Evolutionary conservation across 92 coral and sea anemone species (phyloP).

Genomic region (Galaxea fascicularis): DNA sequence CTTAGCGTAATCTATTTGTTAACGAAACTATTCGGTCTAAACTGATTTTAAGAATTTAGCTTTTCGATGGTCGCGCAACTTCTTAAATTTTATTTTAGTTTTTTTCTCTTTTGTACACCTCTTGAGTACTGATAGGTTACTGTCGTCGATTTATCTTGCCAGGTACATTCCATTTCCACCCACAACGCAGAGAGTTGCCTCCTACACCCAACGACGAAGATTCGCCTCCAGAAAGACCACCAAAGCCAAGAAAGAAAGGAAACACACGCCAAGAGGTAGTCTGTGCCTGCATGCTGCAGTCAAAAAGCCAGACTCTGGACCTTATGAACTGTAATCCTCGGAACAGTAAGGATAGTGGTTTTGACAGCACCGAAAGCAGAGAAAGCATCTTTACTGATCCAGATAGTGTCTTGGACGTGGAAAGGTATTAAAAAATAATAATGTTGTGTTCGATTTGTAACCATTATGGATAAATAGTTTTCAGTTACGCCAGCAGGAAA

Average conservation of each 20-base stretch:
- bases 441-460: no score
- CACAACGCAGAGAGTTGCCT: not conserved
- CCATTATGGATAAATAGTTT: no score
- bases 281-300: not conserved
- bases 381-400: not conserved
- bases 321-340: not conserved
- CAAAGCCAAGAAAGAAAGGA: constrained; percentile 5
- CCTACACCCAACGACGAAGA: not conserved
- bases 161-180: not conserved
- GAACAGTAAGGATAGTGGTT: constrained; percentile 12
- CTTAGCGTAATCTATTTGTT: no score
- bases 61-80: not conserved
- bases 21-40: no score
- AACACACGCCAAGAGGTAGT: not conserved
- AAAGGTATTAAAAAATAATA: no score
- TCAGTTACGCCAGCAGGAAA: no score
- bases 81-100: no score
- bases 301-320: not conserved
- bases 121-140: not conserved
- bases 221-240: constrained; percentile 11
- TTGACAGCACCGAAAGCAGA: constrained; percentile 20
- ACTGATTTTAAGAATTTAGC: no score
- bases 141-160: not conserved
- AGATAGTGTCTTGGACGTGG: not conserved
- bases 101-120: not conserved